Evolutionary conservation across 2,113 vertebrate genomes (phyloP), one percentile per base, ranked within the genome.

Genomic region (Myotis yumanensis): DNA sequence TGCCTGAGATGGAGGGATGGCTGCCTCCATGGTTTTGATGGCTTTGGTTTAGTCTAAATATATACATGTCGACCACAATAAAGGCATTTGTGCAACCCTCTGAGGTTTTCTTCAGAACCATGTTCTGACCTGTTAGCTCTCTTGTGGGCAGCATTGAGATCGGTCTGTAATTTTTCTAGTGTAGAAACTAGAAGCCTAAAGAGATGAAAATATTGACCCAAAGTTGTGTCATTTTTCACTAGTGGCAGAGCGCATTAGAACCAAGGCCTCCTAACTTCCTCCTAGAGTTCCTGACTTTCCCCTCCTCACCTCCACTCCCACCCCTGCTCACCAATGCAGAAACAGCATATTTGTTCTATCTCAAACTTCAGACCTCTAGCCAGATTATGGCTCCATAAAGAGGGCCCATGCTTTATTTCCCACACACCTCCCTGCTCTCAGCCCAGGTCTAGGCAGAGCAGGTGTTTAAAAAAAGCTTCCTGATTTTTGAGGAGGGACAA

Each of bases 31-130:
- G 69, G 57, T 51, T 93, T 92, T 88, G 32, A 71, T 91, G 51
- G 46, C 57, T 76, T 57, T 73, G 35, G n/a, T 68, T 76, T 35
- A 4, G 54, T 79, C 28, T 76, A 48, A 76, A 76, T 84, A 54
- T n/a, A 1, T 48, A 85, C 83, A 25, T 35, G 52, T 9, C 52
- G n/a, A 86, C 79, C 71, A 84, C 25, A 82, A 32, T 20, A 62
- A 91, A 75, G 73, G 17, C 79, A n/a, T 64, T 91, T 93, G 52
- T 96, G 35, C 5, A 66, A 48, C 32, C 28, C 82, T 91, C 71
- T 81, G 40, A 16, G 30, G n/a, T 25, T 92, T 80, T 69, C 96
- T 51, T 17, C 23, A 73, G 51, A 95, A 66, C 32, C n/a, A 4
- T 66, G 5, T 59, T 89, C 48, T 94, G 73, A 94, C 43, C 48